These are phyloP conservation scores for Craniophora ligustri DNA, from an alignment of 2,888 invertebrate species.

Conservation along the genomic window DNA sequence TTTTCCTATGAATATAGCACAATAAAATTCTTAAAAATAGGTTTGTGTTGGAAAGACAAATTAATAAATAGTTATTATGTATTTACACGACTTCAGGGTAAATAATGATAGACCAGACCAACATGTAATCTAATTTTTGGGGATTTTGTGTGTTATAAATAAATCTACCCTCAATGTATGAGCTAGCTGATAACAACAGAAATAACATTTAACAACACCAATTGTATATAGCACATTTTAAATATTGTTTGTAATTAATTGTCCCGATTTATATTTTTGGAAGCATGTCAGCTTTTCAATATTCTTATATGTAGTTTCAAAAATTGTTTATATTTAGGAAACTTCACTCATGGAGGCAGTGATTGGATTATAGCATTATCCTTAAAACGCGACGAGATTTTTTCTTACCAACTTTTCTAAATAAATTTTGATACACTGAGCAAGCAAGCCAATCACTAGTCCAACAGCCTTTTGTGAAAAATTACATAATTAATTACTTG, in stretches of 20 bases:
- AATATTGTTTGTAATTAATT: neutral
- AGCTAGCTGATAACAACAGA: neutral
- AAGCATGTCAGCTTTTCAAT: neutral
- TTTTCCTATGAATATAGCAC: slow-evolving; percentile 7
- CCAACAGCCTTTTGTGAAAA: slow-evolving; percentile 7
- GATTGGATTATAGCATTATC: neutral
- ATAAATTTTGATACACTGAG: neutral
- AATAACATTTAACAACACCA: neutral
- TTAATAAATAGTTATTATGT: slow-evolving; percentile 32
- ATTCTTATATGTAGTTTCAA: neutral
- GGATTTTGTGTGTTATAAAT: neutral
- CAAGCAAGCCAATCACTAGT: neutral
- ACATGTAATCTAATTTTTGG: slow-evolving; percentile 13
- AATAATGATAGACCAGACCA: slow-evolving; percentile 11
- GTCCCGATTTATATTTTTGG: neutral
- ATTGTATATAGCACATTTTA: neutral
- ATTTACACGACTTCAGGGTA: slow-evolving; percentile 17
- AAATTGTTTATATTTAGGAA: neutral
- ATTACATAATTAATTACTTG: slow-evolving; percentile 18
- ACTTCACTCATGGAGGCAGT: neutral
- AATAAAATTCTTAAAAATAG: slow-evolving; percentile 12
- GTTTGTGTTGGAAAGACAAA: slow-evolving; percentile 11
- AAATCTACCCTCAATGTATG: neutral
- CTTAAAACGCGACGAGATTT: neutral
- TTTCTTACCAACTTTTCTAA: neutral